A percentile compares a stretch with the other conserved stretches of the same genome.
Conservation (phyloP, 2,888 invertebrate genomes). For the Zaprionus bogoriensis region DNA sequence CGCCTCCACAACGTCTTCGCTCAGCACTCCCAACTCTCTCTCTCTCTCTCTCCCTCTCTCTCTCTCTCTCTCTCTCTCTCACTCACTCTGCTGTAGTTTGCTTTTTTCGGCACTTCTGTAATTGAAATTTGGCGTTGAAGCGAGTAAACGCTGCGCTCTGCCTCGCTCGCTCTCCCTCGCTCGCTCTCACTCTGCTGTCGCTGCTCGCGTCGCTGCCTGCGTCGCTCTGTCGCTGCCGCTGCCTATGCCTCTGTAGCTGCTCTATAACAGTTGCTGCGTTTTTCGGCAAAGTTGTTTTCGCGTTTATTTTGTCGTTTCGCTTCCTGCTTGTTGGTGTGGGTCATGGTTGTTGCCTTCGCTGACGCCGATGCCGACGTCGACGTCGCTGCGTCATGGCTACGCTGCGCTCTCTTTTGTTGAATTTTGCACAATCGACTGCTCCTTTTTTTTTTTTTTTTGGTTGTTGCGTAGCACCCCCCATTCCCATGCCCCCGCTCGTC, state of each 20-base stretch:
- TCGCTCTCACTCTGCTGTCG: constrained; percentile 1
- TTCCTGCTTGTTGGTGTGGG: constrained; percentile 80
- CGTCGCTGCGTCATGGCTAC: constrained; percentile 63
- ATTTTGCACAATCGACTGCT: constrained; percentile 47
- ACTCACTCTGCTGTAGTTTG: constrained; percentile 6
- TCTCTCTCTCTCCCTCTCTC: constrained; percentile 8
- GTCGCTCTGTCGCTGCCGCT: constrained; percentile 3
- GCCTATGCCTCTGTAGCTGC: not conserved
- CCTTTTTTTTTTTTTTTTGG: too few species aligned
- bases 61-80: constrained; percentile 4
- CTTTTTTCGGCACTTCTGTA: constrained; percentile 54
- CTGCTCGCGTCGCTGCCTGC: not conserved
- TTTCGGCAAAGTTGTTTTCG: constrained; percentile 55
- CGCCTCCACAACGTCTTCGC: constrained; percentile 25
- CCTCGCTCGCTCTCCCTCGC: not conserved
- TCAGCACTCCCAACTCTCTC: not conserved
- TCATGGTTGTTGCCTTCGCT: constrained; percentile 67
- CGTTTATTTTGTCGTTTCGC: constrained; percentile 46
- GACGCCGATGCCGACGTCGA: constrained; percentile 54
- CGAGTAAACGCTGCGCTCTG: constrained; percentile 59
- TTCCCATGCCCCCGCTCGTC: not conserved
- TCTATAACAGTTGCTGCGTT: not conserved
- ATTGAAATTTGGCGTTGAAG: constrained; percentile 80
- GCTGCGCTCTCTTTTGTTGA: constrained; percentile 18
- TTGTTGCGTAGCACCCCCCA: not conserved